phyloP scores from a whole-genome alignment of 2,797 vertebrate genomes.

The Loriculus beryllinus region DNA sequence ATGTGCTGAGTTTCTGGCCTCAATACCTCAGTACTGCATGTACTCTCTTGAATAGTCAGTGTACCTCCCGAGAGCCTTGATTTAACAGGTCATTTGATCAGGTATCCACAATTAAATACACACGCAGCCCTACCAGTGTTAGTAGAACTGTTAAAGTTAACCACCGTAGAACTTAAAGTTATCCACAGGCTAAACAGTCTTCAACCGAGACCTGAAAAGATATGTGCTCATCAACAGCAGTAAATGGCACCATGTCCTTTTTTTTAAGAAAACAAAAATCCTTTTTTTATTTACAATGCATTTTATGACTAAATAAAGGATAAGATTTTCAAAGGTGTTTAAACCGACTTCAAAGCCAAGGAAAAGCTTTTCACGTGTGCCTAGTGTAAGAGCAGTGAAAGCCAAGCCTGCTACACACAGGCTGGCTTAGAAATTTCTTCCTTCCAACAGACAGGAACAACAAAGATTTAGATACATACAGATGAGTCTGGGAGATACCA shows the following conservation, averaged over 20 bases:
- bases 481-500: not conserved
- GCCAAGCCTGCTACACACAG: not conserved
- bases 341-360: not conserved
- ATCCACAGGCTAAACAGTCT: not conserved
- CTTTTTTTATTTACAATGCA: not conserved
- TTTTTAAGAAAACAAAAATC: no score
- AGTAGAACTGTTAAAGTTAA: not conserved
- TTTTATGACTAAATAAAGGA: not conserved
- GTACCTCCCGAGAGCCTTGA: rapidly evolving
- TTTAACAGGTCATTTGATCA: not conserved
- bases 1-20: not conserved
- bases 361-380: rapidly evolving
- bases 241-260: not conserved
- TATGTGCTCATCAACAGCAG: not conserved
- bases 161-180: no score
- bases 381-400: not conserved
- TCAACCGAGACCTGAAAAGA: not conserved
- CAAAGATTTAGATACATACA: not conserved
- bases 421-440: not conserved
- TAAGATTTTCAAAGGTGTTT: not conserved
- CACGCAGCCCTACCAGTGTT: not conserved
- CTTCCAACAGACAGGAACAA: not conserved
- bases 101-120: not conserved
- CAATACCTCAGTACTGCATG: not conserved
- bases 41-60: not conserved